Conservation (phyloP, 2,113 vertebrate species). For the Microcebus lehilahytsara region DNA sequence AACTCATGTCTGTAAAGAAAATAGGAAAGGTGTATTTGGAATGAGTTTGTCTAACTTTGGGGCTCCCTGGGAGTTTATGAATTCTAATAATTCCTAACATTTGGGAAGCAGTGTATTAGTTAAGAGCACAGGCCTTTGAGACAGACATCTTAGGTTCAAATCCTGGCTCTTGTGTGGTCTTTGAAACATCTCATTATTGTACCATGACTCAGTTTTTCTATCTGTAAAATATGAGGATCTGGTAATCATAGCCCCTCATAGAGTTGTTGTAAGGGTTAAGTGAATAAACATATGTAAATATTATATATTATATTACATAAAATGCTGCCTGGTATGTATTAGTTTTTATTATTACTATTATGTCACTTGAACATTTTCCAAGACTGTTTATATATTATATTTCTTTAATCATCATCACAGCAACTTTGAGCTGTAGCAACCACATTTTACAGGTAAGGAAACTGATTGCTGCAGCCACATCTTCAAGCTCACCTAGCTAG, state of each 20-base stretch:
- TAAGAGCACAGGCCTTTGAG: background rate
- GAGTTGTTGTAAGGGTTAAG: background rate
- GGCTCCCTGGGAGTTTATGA: background rate
- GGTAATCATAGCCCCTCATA: background rate
- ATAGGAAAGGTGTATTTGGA: background rate
- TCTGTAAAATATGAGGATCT: background rate
- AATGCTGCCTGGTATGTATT: background rate
- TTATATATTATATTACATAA: background rate
- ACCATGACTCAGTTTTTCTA: background rate
- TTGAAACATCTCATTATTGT: background rate
- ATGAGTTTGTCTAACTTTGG: slow-evolving; percentile 21
- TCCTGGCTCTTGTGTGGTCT: background rate
- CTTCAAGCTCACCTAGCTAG: background rate
- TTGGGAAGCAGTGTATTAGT: slow-evolving; percentile 2
- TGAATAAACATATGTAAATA: background rate
- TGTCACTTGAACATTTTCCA: background rate
- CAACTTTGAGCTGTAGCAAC: background rate
- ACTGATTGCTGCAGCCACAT: background rate
- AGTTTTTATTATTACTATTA: background rate
- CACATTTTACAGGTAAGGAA: background rate
- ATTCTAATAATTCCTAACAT: background rate
- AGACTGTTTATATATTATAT: background rate
- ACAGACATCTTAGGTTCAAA: background rate
- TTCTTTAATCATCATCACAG: background rate
- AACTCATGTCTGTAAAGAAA: background rate